Evolutionary conservation across 2,113 vertebrate genomes (phyloP).

Genomic region (Aspiorhynchus laticeps): DNA sequence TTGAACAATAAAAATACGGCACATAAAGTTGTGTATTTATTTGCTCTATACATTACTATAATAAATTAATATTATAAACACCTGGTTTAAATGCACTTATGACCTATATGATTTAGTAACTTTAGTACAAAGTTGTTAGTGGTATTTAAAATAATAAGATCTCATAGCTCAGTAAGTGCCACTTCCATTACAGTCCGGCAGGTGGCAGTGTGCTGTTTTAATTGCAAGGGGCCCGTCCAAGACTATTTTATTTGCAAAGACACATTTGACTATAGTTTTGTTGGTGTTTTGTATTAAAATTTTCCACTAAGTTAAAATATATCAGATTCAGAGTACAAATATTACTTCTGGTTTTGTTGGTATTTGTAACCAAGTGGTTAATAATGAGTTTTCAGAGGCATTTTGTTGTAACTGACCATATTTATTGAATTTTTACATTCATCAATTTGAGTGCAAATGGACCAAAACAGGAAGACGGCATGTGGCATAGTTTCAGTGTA

Average conservation of each 20-base stretch:
- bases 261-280: not conserved
- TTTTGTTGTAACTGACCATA: not conserved
- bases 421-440: slow-evolving; percentile 13
- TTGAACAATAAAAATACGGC: slow-evolving; percentile 35
- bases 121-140: too few relatives aligned
- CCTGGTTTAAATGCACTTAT: not conserved
- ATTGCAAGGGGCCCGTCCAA: not conserved
- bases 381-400: not conserved
- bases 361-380: not conserved
- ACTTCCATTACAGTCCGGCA: not conserved
- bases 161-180: too few relatives aligned
- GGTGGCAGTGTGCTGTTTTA: slow-evolving; percentile 23
- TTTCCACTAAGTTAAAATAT: not conserved
- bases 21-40: not conserved
- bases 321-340: not conserved
- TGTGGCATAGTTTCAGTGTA: slow-evolving; percentile 1
- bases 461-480: not conserved
- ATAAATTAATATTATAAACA: not conserved
- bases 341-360: not conserved
- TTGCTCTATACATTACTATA: not conserved
- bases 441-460: slow-evolving; percentile 1
- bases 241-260: not conserved
- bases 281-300: not conserved
- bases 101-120: too few relatives aligned
- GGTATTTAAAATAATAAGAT: too few relatives aligned